Evolutionary conservation across 2,888 invertebrate species (phyloP), one percentile per base, ranked within the genome.

Genomic region (Volucella inanis): DNA sequence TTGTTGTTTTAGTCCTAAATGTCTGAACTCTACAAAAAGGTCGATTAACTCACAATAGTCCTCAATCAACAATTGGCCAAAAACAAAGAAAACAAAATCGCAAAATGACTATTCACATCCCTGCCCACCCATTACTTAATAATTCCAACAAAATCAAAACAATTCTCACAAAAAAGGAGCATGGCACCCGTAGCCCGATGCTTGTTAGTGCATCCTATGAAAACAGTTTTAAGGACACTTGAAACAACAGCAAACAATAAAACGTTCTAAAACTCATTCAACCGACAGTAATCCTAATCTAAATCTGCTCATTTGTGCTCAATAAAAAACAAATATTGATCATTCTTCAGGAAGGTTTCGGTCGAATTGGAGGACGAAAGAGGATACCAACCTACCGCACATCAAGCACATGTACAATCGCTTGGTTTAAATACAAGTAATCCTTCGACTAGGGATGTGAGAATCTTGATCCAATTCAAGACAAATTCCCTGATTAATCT

Each of bases 231-330:
- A 68, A 57, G 85, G 76, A 72, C 85, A 85, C 85, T 85, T 81
- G 81, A 68, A 81, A 77, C 62, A 81, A 85, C 84, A 81, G 72
- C 84, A 80, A 71, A 80, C 81, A 81, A 80, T 41, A 49, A n/a
- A 70, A 71, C 6, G 31, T 41, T 49, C 14, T 14, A 64, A 61
- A 75, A 54, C 12, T 39, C 65, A 71, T 61, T 54, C 59, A 57
- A 41, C 43, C 62, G 67, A 18, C 47, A 62, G 47, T 77, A 85
- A 85, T 81, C 76, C 62, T 77, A 68, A 81, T 85, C 81, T 71
- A 71, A 70, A 54, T 75, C 83, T 14, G 18, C 76, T 81, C 84
- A 85, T 85, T 85, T 85, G 50, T 62, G 80, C 71, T 76, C 65
- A 72, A 76, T 57, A 76, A 74, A 80, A 85, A 76, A 76, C 71